Conservation (phyloP, 2,113 vertebrate genomes). For the Clupea harengus region DNA sequence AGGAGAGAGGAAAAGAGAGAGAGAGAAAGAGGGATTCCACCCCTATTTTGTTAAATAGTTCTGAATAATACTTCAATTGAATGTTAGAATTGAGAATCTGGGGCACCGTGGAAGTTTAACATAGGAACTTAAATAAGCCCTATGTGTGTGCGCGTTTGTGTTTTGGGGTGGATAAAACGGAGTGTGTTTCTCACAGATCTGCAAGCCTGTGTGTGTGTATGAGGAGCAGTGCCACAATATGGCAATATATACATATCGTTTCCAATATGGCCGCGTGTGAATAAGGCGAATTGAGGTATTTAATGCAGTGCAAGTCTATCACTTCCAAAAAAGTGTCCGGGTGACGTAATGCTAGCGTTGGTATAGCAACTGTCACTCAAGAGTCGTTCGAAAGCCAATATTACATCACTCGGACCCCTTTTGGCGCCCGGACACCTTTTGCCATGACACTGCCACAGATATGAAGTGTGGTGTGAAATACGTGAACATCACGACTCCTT, state of each 20-base stretch:
- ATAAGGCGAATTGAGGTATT: too few relatives aligned
- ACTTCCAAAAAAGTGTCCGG: too few relatives aligned
- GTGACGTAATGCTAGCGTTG: too few relatives aligned
- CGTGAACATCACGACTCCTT: neutral
- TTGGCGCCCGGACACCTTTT: too few relatives aligned
- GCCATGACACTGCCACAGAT: neutral
- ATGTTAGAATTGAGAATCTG: neutral
- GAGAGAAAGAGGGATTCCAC: neutral
- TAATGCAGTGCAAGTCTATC: too few relatives aligned
- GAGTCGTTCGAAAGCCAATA: too few relatives aligned
- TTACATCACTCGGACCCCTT: too few relatives aligned
- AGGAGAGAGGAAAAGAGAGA: neutral
- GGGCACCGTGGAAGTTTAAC: neutral
- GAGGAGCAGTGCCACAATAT: too few relatives aligned
- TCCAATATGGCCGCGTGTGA: too few relatives aligned
- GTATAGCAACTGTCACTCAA: too few relatives aligned
- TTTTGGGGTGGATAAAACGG: neutral
- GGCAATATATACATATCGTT: too few relatives aligned
- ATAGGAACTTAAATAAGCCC: neutral
- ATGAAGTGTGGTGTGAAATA: neutral
- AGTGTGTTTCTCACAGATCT: neutral
- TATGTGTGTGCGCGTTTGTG: neutral
- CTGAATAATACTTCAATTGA: neutral
- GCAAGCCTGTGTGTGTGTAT: neutral
- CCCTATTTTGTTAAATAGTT: neutral